Evolutionary conservation across 2,797 vertebrate species (phyloP).

Genomic region (Micromesistius poutassou): DNA sequence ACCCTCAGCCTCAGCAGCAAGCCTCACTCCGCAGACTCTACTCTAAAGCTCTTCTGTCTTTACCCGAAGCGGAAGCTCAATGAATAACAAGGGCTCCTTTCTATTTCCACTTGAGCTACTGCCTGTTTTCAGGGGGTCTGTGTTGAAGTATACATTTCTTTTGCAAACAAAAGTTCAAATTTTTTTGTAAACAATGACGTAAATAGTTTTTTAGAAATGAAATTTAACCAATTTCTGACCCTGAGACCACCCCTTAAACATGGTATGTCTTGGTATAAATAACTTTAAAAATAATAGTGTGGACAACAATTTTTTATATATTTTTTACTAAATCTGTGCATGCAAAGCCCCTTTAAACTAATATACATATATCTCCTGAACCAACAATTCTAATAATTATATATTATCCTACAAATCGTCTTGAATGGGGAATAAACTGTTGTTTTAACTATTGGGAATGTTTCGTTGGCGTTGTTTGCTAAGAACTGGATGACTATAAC

Average conservation of each 20-base stretch:
- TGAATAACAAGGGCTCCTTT: slow-evolving; percentile 17
- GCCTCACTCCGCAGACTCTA: slow-evolving; percentile 53
- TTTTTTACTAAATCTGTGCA: slow-evolving; percentile 12
- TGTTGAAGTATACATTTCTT: background rate
- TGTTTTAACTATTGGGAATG: background rate
- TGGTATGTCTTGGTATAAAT: background rate
- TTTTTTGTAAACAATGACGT: background rate
- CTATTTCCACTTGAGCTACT: background rate
- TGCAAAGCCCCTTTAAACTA: slow-evolving; percentile 3
- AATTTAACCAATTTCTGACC: background rate
- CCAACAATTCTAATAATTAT: background rate
- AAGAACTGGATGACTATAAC: background rate
- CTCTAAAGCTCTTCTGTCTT: slow-evolving; percentile 57
- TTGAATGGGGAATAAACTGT: background rate
- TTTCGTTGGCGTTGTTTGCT: background rate
- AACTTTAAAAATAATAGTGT: background rate
- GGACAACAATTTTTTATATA: no score
- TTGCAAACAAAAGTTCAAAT: background rate
- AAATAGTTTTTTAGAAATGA: background rate
- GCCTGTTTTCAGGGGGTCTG: background rate
- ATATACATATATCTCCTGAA: background rate
- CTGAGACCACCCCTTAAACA: background rate
- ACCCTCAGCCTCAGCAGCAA: slow-evolving; percentile 71
- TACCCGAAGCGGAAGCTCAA: slow-evolving; percentile 62
- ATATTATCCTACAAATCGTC: background rate